Conservation (phyloP, 64 coral and sea anemone species). For the Hydrozoanthus tunicans region DNA sequence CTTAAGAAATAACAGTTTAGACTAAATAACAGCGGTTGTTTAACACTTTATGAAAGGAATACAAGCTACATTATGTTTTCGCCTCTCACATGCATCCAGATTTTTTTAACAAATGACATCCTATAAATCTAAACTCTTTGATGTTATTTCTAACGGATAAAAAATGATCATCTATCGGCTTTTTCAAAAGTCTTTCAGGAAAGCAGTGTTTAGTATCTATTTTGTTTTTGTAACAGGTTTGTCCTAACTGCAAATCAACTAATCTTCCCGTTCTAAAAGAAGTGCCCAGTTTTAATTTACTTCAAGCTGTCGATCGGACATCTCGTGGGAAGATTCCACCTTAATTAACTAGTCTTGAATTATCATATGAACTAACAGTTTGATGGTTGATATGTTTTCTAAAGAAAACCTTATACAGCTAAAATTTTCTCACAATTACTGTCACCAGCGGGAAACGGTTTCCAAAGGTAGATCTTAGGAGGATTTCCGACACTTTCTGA, state of each 20-base stretch:
- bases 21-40: not conserved
- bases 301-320: not conserved
- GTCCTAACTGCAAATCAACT: not conserved
- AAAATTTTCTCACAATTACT: slow-evolving; percentile 10
- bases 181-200: not conserved
- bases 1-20: not conserved
- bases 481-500: not conserved
- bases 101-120: not conserved
- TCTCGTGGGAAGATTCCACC: not conserved
- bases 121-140: not conserved
- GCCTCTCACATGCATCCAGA: not conserved
- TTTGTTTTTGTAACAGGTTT: not conserved
- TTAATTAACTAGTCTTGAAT: not conserved
- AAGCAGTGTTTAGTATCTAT: not conserved
- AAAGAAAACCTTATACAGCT: not conserved
- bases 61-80: not conserved
- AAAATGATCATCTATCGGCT: not conserved
- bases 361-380: not conserved
- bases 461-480: not conserved
- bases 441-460: not conserved
- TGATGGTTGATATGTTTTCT: not conserved
- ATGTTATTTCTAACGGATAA: not conserved
- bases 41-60: not conserved
- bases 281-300: not conserved
- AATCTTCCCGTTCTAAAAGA: not conserved